phyloP scores from a whole-genome alignment of 2,113 vertebrate species.

The Myrmecophaga tridactyla region DNA sequence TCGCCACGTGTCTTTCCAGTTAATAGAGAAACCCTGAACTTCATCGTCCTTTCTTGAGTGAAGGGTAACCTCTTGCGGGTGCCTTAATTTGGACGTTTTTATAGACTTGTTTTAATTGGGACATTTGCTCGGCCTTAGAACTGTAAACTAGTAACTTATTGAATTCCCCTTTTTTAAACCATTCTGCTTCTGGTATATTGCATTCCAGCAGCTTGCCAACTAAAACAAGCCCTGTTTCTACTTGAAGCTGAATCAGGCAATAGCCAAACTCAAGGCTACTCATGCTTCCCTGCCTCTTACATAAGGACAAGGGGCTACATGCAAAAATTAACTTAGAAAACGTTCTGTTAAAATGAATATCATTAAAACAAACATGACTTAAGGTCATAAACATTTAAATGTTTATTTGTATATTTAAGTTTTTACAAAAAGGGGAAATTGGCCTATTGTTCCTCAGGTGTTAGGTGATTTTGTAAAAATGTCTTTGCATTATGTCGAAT shows the following conservation, averaged over 20 bases:
- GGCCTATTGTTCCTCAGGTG: too few species aligned
- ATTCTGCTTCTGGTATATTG: too few species aligned
- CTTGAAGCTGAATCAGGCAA: background rate
- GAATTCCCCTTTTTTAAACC: too few species aligned
- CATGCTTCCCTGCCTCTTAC: background rate
- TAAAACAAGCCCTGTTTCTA: background rate
- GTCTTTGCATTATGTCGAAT: background rate
- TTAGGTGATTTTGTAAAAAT: background rate
- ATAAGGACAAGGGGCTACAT: background rate
- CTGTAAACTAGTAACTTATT: too few species aligned
- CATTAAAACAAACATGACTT: background rate
- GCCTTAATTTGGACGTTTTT: too few species aligned
- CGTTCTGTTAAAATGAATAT: background rate
- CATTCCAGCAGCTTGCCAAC: too few species aligned
- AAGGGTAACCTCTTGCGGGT: too few species aligned
- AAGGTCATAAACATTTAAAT: background rate
- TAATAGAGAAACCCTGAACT: too few species aligned
- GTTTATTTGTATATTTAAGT: background rate
- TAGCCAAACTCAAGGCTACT: background rate
- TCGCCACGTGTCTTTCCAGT: too few species aligned
- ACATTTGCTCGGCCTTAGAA: too few species aligned
- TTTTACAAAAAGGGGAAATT: background rate
- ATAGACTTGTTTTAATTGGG: too few species aligned
- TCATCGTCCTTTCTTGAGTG: too few species aligned
- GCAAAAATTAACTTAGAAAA: background rate